Evolutionary conservation across 53 echinoderm and acorn worm genomes (phyloP).

Genomic region (Echinometra lucunter): DNA sequence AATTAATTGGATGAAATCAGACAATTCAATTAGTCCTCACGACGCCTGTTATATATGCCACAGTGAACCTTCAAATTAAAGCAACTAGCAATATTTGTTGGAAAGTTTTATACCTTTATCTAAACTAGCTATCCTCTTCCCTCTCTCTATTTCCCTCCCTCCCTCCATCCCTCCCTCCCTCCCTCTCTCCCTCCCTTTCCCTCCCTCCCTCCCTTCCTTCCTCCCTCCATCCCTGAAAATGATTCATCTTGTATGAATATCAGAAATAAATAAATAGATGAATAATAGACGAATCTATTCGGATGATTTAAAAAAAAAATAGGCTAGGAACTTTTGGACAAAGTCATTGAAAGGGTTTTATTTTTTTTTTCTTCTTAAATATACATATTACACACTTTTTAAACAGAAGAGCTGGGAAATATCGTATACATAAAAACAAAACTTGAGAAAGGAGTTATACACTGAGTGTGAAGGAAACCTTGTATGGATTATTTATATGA

Average conservation of each 20-base stretch:
- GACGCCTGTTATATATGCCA: slow-evolving; percentile 11
- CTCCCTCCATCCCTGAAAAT: neutral
- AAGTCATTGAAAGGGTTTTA: no score
- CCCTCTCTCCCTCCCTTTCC: neutral
- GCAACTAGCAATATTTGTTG: neutral
- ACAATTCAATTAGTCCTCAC: slow-evolving; percentile 13
- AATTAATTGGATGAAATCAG: slow-evolving; percentile 41
- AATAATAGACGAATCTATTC: no score
- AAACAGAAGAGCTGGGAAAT: neutral
- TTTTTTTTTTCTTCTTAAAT: no score
- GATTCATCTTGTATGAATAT: no score
- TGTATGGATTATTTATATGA: neutral
- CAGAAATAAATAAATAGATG: no score
- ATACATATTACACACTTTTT: no score
- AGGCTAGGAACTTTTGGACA: no score
- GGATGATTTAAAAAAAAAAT: no score
- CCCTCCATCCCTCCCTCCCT: neutral
- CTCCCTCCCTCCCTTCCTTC: neutral
- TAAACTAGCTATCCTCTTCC: neutral
- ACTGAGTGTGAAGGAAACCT: neutral
- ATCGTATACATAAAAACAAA: neutral
- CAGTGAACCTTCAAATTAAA: neutral
- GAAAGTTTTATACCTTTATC: neutral
- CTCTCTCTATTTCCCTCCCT: neutral
- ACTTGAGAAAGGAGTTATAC: neutral